phyloP scores from a whole-genome alignment of 1,140 invertebrate species.

The Trachelipus rathkii region DNA sequence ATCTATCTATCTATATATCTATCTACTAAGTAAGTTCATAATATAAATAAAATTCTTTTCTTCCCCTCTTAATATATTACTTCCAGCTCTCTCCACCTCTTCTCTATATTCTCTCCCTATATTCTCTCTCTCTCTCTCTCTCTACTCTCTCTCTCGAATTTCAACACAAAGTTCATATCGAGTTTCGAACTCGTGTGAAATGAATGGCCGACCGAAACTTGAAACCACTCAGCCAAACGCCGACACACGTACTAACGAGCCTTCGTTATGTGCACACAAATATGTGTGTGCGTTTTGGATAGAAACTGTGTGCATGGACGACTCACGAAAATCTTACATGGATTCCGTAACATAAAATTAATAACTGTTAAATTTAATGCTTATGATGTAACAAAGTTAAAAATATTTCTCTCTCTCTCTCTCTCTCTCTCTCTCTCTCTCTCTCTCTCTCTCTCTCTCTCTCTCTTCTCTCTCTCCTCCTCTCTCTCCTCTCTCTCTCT shows the following conservation, averaged over 20 bases:
- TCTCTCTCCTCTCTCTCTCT: not conserved
- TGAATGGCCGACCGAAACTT: slow-evolving; percentile 32
- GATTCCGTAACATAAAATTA: too few species aligned
- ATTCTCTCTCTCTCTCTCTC: not conserved
- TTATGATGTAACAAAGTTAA: too few species aligned
- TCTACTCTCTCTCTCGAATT: slow-evolving; percentile 27
- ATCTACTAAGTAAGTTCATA: too few species aligned
- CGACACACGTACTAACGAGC: not conserved
- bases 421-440: slow-evolving; percentile 11
- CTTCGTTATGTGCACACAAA: not conserved
- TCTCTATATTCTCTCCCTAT: not conserved
- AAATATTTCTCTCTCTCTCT: not conserved
- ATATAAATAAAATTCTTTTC: too few species aligned
- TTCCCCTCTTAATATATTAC: too few species aligned
- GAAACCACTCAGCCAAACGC: slow-evolving; percentile 28
- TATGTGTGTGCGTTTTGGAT: not conserved
- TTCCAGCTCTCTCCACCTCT: too few species aligned
- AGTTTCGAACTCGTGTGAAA: slow-evolving; percentile 37
- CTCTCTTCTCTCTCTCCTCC: too few species aligned
- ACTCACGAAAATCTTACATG: too few species aligned
- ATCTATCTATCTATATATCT: too few species aligned
- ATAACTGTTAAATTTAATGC: too few species aligned
- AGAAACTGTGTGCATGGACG: too few species aligned
- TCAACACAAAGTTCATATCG: slow-evolving; percentile 24
- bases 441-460: not conserved